Evolutionary conservation across 2,888 invertebrate genomes (phyloP).

Genomic region (Epistrophe grossulariae): DNA sequence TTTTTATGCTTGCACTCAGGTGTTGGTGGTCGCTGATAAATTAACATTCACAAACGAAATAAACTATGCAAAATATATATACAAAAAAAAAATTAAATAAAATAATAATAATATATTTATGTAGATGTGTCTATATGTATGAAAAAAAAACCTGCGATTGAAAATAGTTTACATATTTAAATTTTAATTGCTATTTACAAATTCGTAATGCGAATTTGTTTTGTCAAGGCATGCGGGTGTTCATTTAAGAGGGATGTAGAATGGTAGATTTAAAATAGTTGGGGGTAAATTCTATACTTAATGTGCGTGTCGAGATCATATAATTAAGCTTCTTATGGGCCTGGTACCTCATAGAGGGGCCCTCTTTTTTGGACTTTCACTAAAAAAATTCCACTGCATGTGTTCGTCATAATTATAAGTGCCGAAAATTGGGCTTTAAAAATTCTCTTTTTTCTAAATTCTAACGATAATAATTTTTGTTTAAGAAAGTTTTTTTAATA

Average conservation of each 20-base stretch:
- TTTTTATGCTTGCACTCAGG: conserved; percentile 41
- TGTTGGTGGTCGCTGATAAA: conserved; percentile 72
- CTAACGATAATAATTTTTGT: too few relatives aligned
- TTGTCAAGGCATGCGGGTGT: conserved; percentile 71
- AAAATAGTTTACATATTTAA: conserved; percentile 76
- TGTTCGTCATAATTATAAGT: too few relatives aligned
- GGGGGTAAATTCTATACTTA: neutral
- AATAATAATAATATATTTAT: conserved; percentile 25
- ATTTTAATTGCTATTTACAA: conserved; percentile 76
- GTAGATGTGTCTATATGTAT: conserved; percentile 10
- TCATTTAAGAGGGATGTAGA: neutral
- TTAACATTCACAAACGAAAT: conserved; percentile 75
- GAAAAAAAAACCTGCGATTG: conserved; percentile 60
- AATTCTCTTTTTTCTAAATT: too few relatives aligned
- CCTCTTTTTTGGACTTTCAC: neutral
- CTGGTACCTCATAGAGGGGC: neutral
- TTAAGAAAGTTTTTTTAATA: too few relatives aligned
- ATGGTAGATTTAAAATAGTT: neutral
- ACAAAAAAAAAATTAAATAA: conserved; percentile 17
- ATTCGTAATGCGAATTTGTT: conserved; percentile 75
- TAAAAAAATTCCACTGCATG: too few relatives aligned
- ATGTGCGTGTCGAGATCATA: neutral
- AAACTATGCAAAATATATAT: conserved; percentile 50
- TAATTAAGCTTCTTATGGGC: neutral
- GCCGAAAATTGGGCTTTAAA: too few relatives aligned